Evolutionary conservation across 1,140 invertebrate genomes (phyloP), one percentile per base, ranked within the genome.

Genomic region (Manduca sexta): DNA sequence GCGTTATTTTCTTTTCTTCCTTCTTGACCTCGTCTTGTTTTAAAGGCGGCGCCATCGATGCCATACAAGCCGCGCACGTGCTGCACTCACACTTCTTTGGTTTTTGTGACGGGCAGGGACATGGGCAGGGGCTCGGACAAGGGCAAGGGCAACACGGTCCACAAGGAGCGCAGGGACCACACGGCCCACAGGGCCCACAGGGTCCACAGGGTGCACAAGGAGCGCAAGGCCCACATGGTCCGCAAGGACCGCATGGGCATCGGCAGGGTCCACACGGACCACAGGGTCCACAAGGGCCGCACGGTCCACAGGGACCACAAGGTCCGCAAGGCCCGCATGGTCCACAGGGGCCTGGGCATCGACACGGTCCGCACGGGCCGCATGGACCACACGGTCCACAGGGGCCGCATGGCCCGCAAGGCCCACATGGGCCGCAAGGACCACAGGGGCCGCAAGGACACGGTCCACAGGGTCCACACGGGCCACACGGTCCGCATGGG

Each of bases 161-260:
- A 66, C 91, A 91, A 31, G 57, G 56, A 0, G 60, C 57, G 34
- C 47, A 54, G 0, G 57, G 21, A 26, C 21, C 4, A 26, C 87
- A 87, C 52, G 92, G 57, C n/a, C 50, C 64, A 31, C 64, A 69
- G 7, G 66, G 64, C 0, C 67, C 63, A 26, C 66, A 66, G 0
- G 65, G 63, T n/a, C 64, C 61, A 30, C 62, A 62, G 2, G 69
- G 60, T 0, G 57, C 84, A 39, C 62, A 65, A 0, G 59, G 59
- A 0, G 49, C 52, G 30, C 52, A 59, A 0, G 59, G 40, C 2
- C 65, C 64, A 31, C 67, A 67, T 1, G 64, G 63, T 5, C 62
- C 60, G 21, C 57, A 61, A 8, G 60, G 60, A 1, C 57, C 52
- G 39, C 92, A 91, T 49, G 91, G 91, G 16, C 91, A 91, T 41